These are phyloP conservation scores for Pangasius mekongensis DNA, from an alignment of 2,797 vertebrate species.

Conservation along the genomic window DNA sequence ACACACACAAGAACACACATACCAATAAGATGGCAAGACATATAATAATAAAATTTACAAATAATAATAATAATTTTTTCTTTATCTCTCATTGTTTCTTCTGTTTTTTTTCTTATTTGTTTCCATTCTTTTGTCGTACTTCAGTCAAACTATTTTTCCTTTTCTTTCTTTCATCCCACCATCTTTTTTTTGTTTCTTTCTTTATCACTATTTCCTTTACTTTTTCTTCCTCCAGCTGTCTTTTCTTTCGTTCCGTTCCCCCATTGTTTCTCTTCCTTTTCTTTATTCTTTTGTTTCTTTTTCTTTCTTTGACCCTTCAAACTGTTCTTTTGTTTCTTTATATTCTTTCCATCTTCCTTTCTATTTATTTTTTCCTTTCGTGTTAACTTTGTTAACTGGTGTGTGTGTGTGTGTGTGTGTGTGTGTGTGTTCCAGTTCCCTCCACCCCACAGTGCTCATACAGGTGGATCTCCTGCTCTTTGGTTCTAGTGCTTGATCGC, in stretches of 20 bases:
- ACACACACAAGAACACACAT: too few relatives aligned
- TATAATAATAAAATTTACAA: too few relatives aligned
- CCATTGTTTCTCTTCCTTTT: background rate
- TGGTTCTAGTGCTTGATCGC: slow-evolving; percentile 60
- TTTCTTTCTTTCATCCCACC: background rate
- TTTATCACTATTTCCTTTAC: background rate
- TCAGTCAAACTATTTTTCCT: background rate
- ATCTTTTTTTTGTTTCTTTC: background rate
- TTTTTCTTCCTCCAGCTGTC: background rate
- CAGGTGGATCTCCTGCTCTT: slow-evolving; percentile 72
- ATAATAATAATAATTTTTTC: background rate
- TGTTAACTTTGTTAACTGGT: background rate
- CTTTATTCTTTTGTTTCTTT: background rate
- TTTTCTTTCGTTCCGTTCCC: background rate
- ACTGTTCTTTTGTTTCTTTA: background rate
- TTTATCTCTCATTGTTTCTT: background rate
- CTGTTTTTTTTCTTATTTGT: background rate
- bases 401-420: background rate
- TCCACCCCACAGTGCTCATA: background rate
- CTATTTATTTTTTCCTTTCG: background rate
- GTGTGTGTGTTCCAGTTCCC: background rate
- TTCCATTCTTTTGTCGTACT: too few relatives aligned
- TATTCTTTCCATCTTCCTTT: background rate
- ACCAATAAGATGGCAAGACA: too few relatives aligned
- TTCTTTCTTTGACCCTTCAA: background rate